Percentiles rank a stretch among this genome's conserved stretches.
Evolutionary conservation across 2,888 invertebrate species (phyloP).

Genomic region (Hedya salicella): DNA sequence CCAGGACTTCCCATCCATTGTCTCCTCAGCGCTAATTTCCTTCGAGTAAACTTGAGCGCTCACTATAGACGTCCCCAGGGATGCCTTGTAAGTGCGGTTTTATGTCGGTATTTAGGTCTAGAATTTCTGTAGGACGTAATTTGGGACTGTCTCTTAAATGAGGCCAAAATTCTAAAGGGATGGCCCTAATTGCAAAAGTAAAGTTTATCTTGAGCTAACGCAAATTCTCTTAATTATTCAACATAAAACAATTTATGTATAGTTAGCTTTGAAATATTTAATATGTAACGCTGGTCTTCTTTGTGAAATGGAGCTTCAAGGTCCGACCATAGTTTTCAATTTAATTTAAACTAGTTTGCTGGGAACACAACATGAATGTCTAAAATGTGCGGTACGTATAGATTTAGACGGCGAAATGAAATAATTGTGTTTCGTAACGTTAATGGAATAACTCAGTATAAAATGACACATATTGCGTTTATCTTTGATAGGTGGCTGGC

Average conservation of each 20-base stretch:
- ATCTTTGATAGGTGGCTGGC: not conserved
- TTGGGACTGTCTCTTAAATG: not conserved
- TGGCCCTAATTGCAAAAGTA: not conserved
- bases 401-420: constrained; percentile 2
- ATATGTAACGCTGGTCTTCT: not conserved
- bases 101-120: constrained; percentile 29
- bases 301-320: constrained; percentile 13
- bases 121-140: constrained; percentile 12
- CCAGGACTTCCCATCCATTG: constrained; percentile 43
- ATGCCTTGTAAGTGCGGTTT: constrained; percentile 35
- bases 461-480: not conserved
- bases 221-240: not conserved
- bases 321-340: not conserved
- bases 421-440: constrained; percentile 1
- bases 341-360: constrained; percentile 11
- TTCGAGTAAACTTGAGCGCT: constrained; percentile 42
- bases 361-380: constrained; percentile 9
- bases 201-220: not conserved
- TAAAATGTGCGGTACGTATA: not conserved
- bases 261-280: constrained; percentile 14
- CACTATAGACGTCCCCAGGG: constrained; percentile 40
- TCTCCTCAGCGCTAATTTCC: constrained; percentile 43
- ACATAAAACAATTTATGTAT: constrained; percentile 6
- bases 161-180: constrained; percentile 4
- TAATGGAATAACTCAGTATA: not conserved